Evolutionary conservation across 2,888 invertebrate genomes (phyloP), one percentile per base, ranked within the genome.

Genomic region (Morinoia aosen): DNA sequence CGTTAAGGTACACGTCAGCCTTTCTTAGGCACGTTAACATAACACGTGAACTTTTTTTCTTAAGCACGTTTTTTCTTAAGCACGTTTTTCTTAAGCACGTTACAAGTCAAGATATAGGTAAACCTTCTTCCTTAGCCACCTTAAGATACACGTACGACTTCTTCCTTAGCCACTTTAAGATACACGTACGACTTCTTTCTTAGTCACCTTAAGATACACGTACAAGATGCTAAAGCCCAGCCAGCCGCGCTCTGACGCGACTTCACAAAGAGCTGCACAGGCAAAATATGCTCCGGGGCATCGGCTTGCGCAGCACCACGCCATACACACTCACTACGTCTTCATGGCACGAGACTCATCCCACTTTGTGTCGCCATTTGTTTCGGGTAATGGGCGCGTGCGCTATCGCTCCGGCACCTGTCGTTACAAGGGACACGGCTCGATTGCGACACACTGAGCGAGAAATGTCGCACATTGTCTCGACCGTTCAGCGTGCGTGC

Each of bases 321-420:
- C 76, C 76, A 76, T 16, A 61, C 61, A 76, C 25, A 76, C 76
- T 76, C 76, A 19, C 76, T 76, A 76, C 19, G 76, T 76, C 76
- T 76, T 76, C 76, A 76, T 76, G 76, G 76, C 14, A 76, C 76
- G 33, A 76, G 76, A 76, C 25, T 76, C 76, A 76, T 76, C 76
- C 76, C 76, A 76, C 76, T 76, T 76, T 76, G 76, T 76, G 76
- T 76, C 76, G 76, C 76, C 76, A 76, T 76, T 76, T 76, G 76
- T 76, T 76, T 76, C 25, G 76, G 19, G 76, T 76, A 76, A 76
- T 76, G 7, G 76, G 25, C 76, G 76, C 76, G 76, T 76, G 76
- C 76, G 19, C 76, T 76, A 76, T 76, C 76, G 76, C 76, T 2
- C 76, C 76, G 76, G 16, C 76, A 76, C 76, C 76, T 76, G 76